Evolutionary conservation across 2,888 invertebrate genomes (phyloP).

Genomic region (Nephrotoma guestfalica): DNA sequence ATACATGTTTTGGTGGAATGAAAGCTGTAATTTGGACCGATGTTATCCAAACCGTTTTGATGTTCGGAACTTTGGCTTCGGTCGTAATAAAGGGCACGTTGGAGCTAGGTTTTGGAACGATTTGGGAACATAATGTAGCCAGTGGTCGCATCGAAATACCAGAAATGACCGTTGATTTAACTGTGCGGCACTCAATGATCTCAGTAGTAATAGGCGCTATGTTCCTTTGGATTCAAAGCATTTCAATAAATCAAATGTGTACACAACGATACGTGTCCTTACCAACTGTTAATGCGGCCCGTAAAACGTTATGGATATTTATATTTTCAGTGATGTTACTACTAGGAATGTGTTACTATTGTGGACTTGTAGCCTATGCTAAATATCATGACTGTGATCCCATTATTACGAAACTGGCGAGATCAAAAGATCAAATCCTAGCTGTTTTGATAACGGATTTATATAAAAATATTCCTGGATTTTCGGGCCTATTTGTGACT

Average conservation of each 20-base stretch:
- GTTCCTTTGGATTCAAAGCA: conserved; percentile 22
- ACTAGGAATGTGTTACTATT: conserved; percentile 36
- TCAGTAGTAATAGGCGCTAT: conserved; percentile 40
- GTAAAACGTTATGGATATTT: not conserved
- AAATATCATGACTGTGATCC: no score
- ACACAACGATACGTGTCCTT: conserved; percentile 35
- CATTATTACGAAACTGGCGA: no score
- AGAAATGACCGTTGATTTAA: conserved; percentile 46
- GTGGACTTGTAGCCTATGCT: no score
- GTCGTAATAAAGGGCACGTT: conserved; percentile 42
- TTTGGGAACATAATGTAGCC: conserved; percentile 40
- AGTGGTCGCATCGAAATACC: conserved; percentile 45
- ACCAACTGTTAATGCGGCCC: conserved; percentile 8
- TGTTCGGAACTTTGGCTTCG: conserved; percentile 36
- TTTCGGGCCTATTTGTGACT: conserved; percentile 78
- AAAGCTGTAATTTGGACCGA: conserved; percentile 51
- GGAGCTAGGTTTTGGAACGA: conserved; percentile 35
- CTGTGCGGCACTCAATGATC: conserved; percentile 41
- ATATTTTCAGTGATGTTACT: conserved; percentile 26
- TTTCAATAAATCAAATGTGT: conserved; percentile 31
- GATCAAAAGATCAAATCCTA: no score
- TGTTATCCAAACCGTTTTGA: conserved; percentile 41
- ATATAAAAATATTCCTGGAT: conserved; percentile 57
- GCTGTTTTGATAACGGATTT: conserved; percentile 70
- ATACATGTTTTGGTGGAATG: conserved; percentile 49